A percentile compares a stretch with the other conserved stretches of the same genome.
These are phyloP conservation scores for Rousettus leschenaultii DNA, from an alignment of 2,113 vertebrate genomes.

Conservation along the genomic window DNA sequence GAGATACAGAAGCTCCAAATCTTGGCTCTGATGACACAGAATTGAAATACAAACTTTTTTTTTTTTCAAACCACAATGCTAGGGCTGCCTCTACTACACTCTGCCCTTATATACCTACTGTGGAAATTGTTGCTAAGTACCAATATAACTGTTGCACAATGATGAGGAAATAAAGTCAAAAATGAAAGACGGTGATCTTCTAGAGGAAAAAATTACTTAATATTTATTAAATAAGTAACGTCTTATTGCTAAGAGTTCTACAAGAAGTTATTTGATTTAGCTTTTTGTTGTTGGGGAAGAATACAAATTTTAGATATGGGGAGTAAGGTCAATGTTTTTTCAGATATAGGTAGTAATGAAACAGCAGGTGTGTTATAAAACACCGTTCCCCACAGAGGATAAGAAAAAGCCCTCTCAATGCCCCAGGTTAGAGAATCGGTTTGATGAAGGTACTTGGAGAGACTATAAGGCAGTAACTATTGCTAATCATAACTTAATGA, in stretches of 20 bases:
- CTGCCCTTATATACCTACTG: background rate
- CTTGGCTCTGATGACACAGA: background rate
- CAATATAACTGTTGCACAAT: background rate
- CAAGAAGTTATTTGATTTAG: background rate
- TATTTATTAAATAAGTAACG: background rate
- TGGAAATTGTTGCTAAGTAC: background rate
- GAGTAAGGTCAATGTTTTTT: background rate
- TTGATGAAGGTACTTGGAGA: background rate
- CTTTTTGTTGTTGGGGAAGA: background rate
- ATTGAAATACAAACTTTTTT: background rate
- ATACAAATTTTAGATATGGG: background rate
- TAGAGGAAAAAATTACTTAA: background rate
- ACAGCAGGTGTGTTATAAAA: background rate
- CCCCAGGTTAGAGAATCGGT: background rate
- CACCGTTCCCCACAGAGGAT: background rate
- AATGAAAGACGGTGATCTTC: background rate
- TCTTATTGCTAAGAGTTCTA: background rate
- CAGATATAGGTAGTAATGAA: background rate
- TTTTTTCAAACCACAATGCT: background rate
- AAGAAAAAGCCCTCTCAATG: background rate
- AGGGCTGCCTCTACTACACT: background rate
- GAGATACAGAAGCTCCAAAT: background rate
- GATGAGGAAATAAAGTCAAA: background rate
- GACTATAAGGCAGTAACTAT: conserved; percentile 31
- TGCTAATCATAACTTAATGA: conserved; percentile 51